Base-by-base conservation (phyloP, 2,113 vertebrate genomes). In the Craseonycteris thonglongyai region DNA sequence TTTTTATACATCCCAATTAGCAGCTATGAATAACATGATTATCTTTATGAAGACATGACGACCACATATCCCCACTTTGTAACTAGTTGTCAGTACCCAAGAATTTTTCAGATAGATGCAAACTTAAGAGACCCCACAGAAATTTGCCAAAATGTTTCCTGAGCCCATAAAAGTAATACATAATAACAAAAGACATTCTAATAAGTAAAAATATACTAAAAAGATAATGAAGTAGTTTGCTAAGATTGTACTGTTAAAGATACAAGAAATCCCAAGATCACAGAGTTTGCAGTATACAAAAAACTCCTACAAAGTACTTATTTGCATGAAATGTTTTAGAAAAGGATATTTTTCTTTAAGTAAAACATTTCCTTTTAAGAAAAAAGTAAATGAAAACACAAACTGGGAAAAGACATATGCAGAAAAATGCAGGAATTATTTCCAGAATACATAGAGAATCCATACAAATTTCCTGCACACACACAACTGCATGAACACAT, bases 201-300 rank as follows among this genome's bases (percentile, higher is more conserved):
- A 21, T 19, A 45, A 90, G 28, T 78, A 89, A 95, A 95, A 90
- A 63, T 80, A 81, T n/a, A 65, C 33, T 75, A 81, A 19, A 96
- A 95, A 83, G 19, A 90, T 74, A 72, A 63, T 66, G 35, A 63
- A 45, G 49, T 86, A 6, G 2, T 94, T 63, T 87, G 63, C 65
- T n/a, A 90, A 79, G 63, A 83, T 2, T 80, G 14, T 8, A 33
- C 47, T 92, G 6, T 38, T 69, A n/a, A 78, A 89, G 33, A 78
- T 28, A 82, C 54, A 90, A 40, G 38, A 63, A 72, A 21, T 75
- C 79, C 58, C 26, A 79, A 54, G 6, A 35, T 2, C 22, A 85
- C 10, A 38, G 56, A 83, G 26, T 90, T 42, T 79, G 30, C 15
- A 89, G 49, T 69, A 84, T 42, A 68, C 45, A 81, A 16, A 51